Evolutionary conservation across 2,888 invertebrate species (phyloP).

Genomic region (Lepidocyrtoides sp.): DNA sequence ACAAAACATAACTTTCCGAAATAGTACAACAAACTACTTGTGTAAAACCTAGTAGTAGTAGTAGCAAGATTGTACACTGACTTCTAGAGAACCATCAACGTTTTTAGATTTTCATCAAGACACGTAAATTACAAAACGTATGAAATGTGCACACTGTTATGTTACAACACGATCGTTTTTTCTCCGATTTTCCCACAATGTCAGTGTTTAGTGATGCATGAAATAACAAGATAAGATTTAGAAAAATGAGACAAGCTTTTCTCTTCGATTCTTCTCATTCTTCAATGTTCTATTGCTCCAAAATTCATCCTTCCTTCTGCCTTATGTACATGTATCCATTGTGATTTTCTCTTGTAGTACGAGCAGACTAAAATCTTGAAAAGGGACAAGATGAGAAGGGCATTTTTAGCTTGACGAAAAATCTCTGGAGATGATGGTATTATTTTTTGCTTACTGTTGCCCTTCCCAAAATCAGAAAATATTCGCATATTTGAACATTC

Average conservation of each 20-base stretch:
- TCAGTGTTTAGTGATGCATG: slow-evolving; percentile 33
- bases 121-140: slow-evolving; percentile 18
- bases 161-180: not conserved
- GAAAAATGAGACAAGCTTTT: not conserved
- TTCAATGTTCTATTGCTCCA: not conserved
- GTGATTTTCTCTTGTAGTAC: not conserved
- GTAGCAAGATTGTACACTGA: too few species aligned
- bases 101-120: not conserved
- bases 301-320: not conserved
- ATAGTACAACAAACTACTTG: too few species aligned
- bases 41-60: too few species aligned
- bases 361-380: not conserved
- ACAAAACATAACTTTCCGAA: too few species aligned
- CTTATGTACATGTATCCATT: not conserved
- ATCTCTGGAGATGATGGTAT: not conserved
- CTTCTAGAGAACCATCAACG: too few species aligned
- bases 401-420: not conserved
- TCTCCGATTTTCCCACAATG: not conserved
- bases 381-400: not conserved
- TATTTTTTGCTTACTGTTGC: not conserved
- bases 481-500: not conserved
- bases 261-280: not conserved
- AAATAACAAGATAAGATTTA: slow-evolving; percentile 34
- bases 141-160: not conserved
- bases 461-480: too few species aligned